Evolutionary conservation across 2,888 invertebrate species (phyloP).

Genomic region (Neoascia interrupta): DNA sequence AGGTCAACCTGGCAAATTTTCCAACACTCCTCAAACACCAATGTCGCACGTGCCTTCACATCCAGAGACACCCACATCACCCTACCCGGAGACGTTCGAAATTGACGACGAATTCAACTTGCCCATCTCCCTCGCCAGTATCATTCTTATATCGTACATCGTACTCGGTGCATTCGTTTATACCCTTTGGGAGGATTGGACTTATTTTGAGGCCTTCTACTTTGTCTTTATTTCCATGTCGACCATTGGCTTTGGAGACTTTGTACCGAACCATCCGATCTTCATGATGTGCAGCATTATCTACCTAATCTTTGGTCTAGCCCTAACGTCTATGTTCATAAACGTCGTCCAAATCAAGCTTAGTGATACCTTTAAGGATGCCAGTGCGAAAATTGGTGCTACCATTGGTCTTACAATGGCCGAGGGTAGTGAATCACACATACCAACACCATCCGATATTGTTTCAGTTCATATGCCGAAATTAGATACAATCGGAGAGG

Average conservation of each 20-base stretch:
- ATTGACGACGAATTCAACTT: constrained; percentile 97
- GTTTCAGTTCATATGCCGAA: constrained; percentile 75
- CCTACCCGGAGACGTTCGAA: constrained; percentile 87
- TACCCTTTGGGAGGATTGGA: constrained; percentile 90
- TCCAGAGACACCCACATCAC: constrained; percentile 86
- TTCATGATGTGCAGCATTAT: constrained; percentile 95
- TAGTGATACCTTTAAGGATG: constrained; percentile 90
- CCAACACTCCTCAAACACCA: constrained; percentile 74
- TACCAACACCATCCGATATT: constrained; percentile 75
- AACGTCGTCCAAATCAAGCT: constrained; percentile 94
- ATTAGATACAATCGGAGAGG: constrained; percentile 75
- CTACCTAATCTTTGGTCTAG: constrained; percentile 95
- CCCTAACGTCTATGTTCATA: constrained; percentile 97
- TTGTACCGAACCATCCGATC: constrained; percentile 92
- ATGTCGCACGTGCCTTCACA: constrained; percentile 75
- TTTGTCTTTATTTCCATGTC: constrained; percentile 98
- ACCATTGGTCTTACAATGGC: constrained; percentile 89
- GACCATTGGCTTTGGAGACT: constrained; percentile 97
- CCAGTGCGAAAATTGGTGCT: constrained; percentile 91
- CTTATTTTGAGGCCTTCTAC: constrained; percentile 96
- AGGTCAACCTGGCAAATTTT: no score
- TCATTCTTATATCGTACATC: constrained; percentile 91
- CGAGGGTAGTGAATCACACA: constrained; percentile 80
- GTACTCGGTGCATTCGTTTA: constrained; percentile 91
- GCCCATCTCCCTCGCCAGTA: constrained; percentile 93